Base-by-base conservation (phyloP, 2,888 invertebrate species). In the Xestia rhomboidea region DNA sequence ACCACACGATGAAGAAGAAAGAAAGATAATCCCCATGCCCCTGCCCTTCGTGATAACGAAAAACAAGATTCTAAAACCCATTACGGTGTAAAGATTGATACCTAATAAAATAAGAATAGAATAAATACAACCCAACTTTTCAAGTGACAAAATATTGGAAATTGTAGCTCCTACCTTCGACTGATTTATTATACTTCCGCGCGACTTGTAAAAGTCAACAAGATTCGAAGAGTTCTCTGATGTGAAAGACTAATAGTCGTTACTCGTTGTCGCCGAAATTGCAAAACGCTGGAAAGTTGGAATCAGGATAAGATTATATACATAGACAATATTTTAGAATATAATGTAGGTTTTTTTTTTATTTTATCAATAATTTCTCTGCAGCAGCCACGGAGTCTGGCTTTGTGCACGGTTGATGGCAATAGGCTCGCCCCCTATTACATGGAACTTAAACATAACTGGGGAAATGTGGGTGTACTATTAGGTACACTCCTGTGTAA, bases 101-200 rank as follows among this genome's bases (percentile, higher is more conserved):
- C 62, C n/a, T n/a, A n/a, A n/a, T 27, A 18, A 54, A 54, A 57
- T 21, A 13, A 15, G 49, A 68, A 27, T n/a, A 24, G 0, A 30
- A 38, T 4, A 46, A 21, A 15, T 7, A 27, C 62, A 41, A 41
- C 24, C 27, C 41, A 38, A 64, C 18, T 13, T 68, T 76, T 34
- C 41, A 76, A 82, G 57, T 57, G 67, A 49, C 76, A 76, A 76
- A 82, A 76, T 82, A 79, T 79, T 68, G 63, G 68, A 76, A 79
- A 76, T 49, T 82, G 18, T 82, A 64, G 24, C 82, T 27, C n/a
- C 34, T 41, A n/a, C 27, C 51, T 41, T 24, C 44, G 21, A 27
- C 57, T 81, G 81, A 81, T 81, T 82, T 76, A 67, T 83, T 83
- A 67, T 77, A 83, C 70, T 83, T 81, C 78, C 62, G 78, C 70